Percentiles rank a stretch among this genome's conserved stretches.
Evolutionary conservation across 2,113 vertebrate genomes (phyloP).

Genomic region (Lanius ludovicianus): DNA sequence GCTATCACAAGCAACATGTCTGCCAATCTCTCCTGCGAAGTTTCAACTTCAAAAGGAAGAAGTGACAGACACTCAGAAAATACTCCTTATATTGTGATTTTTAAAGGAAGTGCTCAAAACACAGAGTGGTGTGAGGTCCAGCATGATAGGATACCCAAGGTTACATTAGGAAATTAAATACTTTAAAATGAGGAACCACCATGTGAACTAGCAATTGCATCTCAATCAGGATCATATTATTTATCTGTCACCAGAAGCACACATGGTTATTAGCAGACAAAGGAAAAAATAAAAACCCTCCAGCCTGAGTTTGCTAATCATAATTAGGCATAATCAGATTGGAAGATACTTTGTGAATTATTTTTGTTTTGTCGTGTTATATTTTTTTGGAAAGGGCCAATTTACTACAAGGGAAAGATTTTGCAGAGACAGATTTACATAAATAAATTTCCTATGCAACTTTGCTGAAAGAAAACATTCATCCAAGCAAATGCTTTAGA

Average conservation of each 20-base stretch:
- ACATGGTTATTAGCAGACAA: neutral
- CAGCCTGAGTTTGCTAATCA: neutral
- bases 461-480: neutral
- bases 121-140: neutral
- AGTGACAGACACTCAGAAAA: neutral
- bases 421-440: neutral
- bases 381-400: neutral
- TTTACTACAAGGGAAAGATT: neutral
- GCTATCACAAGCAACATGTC: neutral
- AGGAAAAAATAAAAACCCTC: neutral
- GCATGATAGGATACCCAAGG: neutral
- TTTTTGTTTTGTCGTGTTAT: neutral
- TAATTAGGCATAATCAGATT: slow-evolving; percentile 16
- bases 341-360: neutral
- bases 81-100: neutral
- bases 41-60: neutral
- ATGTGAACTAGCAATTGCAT: neutral
- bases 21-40: neutral
- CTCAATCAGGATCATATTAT: neutral
- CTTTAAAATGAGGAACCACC: neutral
- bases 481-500: neutral
- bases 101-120: neutral
- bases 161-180: neutral
- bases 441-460: neutral
- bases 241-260: slow-evolving; percentile 19